Percentiles rank a stretch among this genome's conserved stretches.
These are phyloP conservation scores for Myrmophylax atrothorax DNA, from an alignment of 2,113 vertebrate species.

Conservation along the genomic window DNA sequence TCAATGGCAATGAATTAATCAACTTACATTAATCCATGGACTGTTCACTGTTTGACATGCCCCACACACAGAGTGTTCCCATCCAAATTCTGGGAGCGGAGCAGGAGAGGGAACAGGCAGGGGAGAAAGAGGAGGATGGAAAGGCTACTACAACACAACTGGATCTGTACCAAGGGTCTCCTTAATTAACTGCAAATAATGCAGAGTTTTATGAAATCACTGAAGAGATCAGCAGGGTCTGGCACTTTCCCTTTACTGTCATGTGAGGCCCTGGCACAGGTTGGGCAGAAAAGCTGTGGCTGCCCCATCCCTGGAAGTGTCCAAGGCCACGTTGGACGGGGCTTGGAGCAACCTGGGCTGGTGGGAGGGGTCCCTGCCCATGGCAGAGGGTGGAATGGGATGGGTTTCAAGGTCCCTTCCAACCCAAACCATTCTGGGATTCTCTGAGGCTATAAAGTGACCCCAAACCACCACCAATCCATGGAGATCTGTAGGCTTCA, in stretches of 20 bases:
- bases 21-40: not conserved
- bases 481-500: not conserved
- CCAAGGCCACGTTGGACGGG: rapidly evolving
- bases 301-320: not conserved
- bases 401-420: not conserved
- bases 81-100: not conserved
- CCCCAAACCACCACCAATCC: not conserved
- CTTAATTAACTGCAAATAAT: not conserved
- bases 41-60: not conserved
- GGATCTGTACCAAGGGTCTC: not conserved
- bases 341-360: rapidly evolving
- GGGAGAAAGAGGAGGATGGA: not conserved
- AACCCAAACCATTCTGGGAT: not conserved
- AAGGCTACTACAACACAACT: not conserved
- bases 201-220: not conserved
- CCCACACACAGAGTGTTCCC: not conserved
- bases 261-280: not conserved
- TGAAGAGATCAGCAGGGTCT: not conserved
- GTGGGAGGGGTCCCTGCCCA: not conserved
- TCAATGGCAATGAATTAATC: not conserved
- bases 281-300: not conserved
- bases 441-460: not conserved
- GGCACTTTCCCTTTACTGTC: not conserved
- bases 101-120: not conserved
- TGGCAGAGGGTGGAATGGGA: rapidly evolving